phyloP scores from a whole-genome alignment of 2,797 vertebrate genomes.

The Odontamblyopus lacepedii region DNA sequence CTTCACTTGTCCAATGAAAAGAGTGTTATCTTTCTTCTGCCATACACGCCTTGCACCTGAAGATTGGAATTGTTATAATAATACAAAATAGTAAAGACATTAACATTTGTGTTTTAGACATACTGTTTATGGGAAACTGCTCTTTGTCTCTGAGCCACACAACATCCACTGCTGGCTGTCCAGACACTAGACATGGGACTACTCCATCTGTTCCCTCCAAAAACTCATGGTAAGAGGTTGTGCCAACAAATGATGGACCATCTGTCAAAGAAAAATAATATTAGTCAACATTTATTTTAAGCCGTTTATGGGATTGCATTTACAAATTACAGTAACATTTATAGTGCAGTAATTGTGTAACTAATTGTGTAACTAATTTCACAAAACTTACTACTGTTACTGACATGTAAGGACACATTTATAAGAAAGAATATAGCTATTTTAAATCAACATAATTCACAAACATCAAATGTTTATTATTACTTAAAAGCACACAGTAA shows the following conservation, averaged over 20 bases:
- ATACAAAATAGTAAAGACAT: neutral
- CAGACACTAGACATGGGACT: constrained; percentile 68
- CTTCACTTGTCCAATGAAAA: constrained; percentile 59
- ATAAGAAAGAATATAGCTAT: neutral
- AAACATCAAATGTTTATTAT: neutral
- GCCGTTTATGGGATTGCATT: neutral
- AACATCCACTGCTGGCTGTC: constrained; percentile 64
- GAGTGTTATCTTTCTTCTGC: constrained; percentile 47
- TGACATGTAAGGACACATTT: neutral
- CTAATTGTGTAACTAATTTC: neutral
- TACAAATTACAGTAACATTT: neutral
- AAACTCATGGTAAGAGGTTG: constrained; percentile 71
- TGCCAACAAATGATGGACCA: constrained; percentile 63
- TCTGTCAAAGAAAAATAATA: constrained; percentile 50
- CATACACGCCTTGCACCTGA: constrained; percentile 43
- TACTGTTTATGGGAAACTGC: constrained; percentile 59
- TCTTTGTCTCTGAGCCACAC: constrained; percentile 57
- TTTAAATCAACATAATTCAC: neutral
- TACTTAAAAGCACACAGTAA: neutral
- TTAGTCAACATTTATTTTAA: neutral
- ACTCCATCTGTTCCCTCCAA: constrained; percentile 55
- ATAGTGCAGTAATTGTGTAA: neutral
- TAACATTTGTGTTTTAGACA: constrained; percentile 12
- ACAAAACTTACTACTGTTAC: neutral
- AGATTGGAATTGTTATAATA: neutral